A percentile compares a stretch with the other conserved stretches of the same genome.
Conservation (phyloP, 2,888 invertebrate genomes). For the Phyllotreta striolata region DNA sequence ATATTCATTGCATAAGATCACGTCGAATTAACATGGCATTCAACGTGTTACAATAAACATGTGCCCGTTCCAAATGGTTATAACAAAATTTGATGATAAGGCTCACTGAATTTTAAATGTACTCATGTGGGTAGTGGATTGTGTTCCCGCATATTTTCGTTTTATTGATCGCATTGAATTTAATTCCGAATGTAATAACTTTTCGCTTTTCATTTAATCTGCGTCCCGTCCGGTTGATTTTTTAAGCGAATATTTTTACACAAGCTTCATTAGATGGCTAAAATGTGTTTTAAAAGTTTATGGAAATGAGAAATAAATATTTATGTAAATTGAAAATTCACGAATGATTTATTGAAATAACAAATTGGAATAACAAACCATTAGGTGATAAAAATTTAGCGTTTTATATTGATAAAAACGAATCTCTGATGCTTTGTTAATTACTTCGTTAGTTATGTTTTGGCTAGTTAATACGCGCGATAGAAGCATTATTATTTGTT, state of each 20-base stretch:
- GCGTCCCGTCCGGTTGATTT: not conserved
- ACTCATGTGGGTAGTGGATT: slow-evolving; percentile 7
- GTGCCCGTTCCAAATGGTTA: no score
- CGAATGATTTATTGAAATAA: not conserved
- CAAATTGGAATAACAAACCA: no score
- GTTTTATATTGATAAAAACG: not conserved
- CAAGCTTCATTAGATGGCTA: no score
- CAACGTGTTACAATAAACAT: no score
- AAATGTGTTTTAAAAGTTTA: no score
- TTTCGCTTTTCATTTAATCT: not conserved
- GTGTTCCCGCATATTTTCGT: slow-evolving; percentile 12
- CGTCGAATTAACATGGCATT: no score
- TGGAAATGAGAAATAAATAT: no score
- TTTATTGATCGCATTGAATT: slow-evolving; percentile 6
- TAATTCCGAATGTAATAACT: not conserved
- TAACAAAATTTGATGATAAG: slow-evolving; percentile 4
- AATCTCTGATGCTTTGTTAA: not conserved
- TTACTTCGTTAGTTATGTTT: not conserved
- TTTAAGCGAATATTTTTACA: no score
- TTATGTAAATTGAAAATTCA: not conserved
- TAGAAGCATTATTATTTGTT: no score
- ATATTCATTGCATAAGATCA: no score
- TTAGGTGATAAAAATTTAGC: no score
- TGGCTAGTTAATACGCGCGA: no score
- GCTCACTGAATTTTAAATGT: slow-evolving; percentile 13